These are phyloP conservation scores for Meriones psammophilus DNA, from an alignment of 2,797 vertebrate species.

Conservation along the genomic window DNA sequence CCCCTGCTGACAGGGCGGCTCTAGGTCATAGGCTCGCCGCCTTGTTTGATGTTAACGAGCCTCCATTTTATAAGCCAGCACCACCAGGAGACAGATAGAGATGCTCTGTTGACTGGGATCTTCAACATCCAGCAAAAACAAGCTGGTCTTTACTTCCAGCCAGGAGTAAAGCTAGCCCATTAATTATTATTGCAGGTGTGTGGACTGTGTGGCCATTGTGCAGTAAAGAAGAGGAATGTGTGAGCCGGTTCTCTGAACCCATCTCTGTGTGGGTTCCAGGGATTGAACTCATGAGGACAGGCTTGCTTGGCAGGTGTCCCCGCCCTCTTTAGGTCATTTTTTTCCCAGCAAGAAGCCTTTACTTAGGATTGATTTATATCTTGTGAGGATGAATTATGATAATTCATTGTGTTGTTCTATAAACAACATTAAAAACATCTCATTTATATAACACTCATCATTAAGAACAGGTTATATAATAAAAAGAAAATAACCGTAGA, in stretches of 20 bases:
- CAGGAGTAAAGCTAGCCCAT: not conserved
- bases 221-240: too few species aligned
- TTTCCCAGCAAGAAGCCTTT: not conserved
- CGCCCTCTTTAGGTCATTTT: not conserved
- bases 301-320: not conserved
- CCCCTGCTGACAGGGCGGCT: not conserved
- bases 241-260: not conserved
- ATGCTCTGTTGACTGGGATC: not conserved
- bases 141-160: not conserved
- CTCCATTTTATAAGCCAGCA: not conserved
- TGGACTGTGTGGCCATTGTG: not conserved
- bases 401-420: not conserved
- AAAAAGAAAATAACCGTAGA: not conserved
- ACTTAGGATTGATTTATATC: conserved; percentile 14
- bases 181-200: not conserved
- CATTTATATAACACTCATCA: not conserved
- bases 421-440: not conserved
- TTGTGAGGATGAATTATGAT: conserved; percentile 20
- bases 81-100: not conserved
- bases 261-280: not conserved
- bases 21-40: not conserved
- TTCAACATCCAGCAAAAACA: not conserved
- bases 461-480: not conserved
- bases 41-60: not conserved
- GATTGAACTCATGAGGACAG: not conserved